Percentiles rank a stretch among this genome's conserved stretches.
phyloP scores from a whole-genome alignment of 2,888 invertebrate species.

The Ochropacha duplaris region DNA sequence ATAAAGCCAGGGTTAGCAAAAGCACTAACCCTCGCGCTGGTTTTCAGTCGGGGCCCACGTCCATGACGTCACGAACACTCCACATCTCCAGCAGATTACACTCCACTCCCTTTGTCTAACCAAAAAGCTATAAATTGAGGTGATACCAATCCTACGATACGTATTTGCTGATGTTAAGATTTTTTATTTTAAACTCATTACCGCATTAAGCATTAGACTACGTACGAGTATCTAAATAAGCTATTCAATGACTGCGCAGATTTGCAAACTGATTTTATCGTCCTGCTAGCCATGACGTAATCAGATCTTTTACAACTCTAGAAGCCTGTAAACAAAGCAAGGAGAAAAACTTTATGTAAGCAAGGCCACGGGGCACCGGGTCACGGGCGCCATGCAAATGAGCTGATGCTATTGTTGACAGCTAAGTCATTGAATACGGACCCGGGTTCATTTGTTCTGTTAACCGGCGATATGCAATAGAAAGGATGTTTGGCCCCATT shows the following conservation, averaged over 20 bases:
- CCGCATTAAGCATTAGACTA: background rate
- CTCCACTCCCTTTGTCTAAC: too few species aligned
- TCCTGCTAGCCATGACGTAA: background rate
- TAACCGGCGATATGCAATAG: background rate
- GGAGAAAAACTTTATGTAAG: slow-evolving; percentile 42
- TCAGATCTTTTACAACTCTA: background rate
- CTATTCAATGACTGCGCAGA: background rate
- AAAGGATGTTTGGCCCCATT: background rate
- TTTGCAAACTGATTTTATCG: background rate
- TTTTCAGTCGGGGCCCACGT: too few species aligned
- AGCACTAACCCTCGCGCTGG: too few species aligned
- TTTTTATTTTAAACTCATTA: background rate
- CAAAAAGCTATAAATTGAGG: too few species aligned
- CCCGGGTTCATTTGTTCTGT: slow-evolving; percentile 23
- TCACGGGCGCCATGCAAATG: slow-evolving; percentile 74
- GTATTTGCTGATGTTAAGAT: background rate
- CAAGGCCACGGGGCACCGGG: slow-evolving; percentile 63
- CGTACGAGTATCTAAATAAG: too few species aligned
- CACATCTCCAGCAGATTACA: too few species aligned
- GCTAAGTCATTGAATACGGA: slow-evolving; percentile 29
- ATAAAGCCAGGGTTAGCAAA: too few species aligned
- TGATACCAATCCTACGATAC: background rate
- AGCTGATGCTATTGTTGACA: slow-evolving; percentile 63
- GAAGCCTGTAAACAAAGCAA: slow-evolving; percentile 23
- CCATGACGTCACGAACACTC: too few species aligned